Conservation (phyloP, 2,888 invertebrate genomes). For the Didymodactylos carnosus region DNA sequence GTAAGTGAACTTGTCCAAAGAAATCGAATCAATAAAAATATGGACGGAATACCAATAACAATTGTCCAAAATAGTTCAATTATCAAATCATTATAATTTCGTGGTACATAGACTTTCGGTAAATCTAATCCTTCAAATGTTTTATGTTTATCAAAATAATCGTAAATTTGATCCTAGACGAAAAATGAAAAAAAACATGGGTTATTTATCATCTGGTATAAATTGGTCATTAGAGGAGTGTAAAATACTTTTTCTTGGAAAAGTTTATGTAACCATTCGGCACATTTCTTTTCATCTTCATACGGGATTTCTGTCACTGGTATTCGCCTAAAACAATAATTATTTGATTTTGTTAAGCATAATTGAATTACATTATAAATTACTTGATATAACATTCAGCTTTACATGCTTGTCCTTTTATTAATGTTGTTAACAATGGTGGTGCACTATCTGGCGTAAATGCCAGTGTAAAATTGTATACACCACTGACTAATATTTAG, state of each 20-base stretch:
- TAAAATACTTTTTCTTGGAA: constrained; percentile 67
- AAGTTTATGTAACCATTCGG: constrained; percentile 59
- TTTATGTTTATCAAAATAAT: constrained; percentile 24
- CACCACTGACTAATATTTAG: not conserved
- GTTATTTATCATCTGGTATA: too few species aligned
- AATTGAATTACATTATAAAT: not conserved
- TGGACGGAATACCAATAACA: not conserved
- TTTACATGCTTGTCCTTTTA: not conserved
- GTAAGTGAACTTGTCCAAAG: not conserved
- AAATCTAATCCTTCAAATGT: constrained; percentile 8
- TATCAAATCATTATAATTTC: constrained; percentile 9
- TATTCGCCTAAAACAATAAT: constrained; percentile 44
- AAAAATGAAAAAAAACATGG: too few species aligned
- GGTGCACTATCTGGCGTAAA: not conserved
- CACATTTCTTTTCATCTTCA: constrained; percentile 46
- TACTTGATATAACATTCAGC: not conserved
- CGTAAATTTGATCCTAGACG: constrained; percentile 33
- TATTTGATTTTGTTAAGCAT: not conserved
- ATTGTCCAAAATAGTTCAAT: constrained; percentile 1
- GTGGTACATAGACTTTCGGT: not conserved
- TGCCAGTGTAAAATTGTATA: not conserved
- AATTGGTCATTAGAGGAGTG: too few species aligned
- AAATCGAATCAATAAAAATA: not conserved
- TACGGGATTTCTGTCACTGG: constrained; percentile 59
- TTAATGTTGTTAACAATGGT: not conserved